These are phyloP conservation scores for Lagopus muta DNA, from an alignment of 2,113 vertebrate species.

Conservation along the genomic window DNA sequence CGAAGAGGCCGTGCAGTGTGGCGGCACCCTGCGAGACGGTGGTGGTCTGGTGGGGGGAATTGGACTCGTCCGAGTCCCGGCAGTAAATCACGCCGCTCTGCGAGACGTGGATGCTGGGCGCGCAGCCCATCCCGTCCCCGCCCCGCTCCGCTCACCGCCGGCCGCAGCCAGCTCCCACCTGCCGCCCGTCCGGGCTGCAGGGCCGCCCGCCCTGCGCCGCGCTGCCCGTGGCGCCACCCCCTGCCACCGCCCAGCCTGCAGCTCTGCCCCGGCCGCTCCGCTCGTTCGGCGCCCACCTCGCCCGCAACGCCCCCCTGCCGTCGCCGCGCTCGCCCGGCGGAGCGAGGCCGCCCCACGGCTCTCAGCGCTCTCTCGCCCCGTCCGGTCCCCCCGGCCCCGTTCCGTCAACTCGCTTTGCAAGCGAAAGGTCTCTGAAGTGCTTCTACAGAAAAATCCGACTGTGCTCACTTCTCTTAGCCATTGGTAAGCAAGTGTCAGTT, in stretches of 20 bases:
- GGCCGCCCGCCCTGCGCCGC: neutral
- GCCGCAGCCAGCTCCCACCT: neutral
- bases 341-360: too few species aligned
- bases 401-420: neutral
- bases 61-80: constrained; percentile 95
- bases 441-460: neutral
- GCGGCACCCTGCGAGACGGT: constrained; percentile 89
- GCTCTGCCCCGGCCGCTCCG: neutral
- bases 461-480: neutral
- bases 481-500: neutral
- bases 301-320: neutral
- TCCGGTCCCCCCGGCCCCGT: neutral
- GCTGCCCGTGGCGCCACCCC: neutral
- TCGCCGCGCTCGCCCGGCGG: neutral
- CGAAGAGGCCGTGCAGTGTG: constrained; percentile 89
- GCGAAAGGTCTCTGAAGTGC: neutral
- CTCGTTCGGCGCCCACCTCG: neutral
- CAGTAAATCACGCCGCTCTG: constrained; percentile 99
- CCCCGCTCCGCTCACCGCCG: neutral
- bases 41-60: constrained; percentile 90
- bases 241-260: neutral
- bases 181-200: neutral
- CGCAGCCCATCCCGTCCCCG: constrained; percentile 91
- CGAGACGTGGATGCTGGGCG: constrained; percentile 97
- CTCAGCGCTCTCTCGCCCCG: neutral